A percentile compares a stretch with the other conserved stretches of the same genome.
Conservation (phyloP, 2,113 vertebrate genomes). For the Coturnix japonica region DNA sequence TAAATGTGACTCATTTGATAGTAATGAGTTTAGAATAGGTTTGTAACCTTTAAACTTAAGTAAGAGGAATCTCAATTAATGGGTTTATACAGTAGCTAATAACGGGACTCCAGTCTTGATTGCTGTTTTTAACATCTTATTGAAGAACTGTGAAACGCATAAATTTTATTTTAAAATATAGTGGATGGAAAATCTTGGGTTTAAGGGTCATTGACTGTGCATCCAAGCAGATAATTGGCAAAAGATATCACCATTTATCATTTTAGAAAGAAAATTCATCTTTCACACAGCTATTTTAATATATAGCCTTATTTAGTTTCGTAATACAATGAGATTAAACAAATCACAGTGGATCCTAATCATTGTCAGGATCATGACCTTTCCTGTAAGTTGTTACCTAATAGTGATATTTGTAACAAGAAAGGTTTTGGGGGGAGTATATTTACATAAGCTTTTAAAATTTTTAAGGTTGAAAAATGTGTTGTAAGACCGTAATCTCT, state of each 20-base stretch:
- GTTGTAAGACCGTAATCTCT: neutral
- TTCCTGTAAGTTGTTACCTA: neutral
- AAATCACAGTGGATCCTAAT: conserved; percentile 14
- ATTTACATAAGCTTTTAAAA: conserved; percentile 1
- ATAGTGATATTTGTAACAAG: neutral
- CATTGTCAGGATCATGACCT: neutral
- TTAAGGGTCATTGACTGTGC: neutral
- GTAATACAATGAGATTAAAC: neutral
- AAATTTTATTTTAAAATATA: neutral
- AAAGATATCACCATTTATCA: conserved; percentile 2
- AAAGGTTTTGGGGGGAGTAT: neutral
- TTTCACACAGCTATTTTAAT: neutral
- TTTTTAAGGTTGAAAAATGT: neutral
- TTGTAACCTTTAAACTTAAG: conserved; percentile 38
- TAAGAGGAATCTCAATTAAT: conserved; percentile 4
- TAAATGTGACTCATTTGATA: neutral
- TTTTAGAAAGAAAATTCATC: neutral
- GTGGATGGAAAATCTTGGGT: neutral
- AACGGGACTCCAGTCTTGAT: neutral
- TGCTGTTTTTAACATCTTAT: neutral
- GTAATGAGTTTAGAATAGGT: conserved; percentile 5
- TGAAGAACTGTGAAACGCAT: neutral
- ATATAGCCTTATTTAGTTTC: neutral
- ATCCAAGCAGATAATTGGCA: neutral
- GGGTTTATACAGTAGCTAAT: neutral